Base-by-base conservation (phyloP, 2,797 vertebrate species). In the Synanceia verrucosa region DNA sequence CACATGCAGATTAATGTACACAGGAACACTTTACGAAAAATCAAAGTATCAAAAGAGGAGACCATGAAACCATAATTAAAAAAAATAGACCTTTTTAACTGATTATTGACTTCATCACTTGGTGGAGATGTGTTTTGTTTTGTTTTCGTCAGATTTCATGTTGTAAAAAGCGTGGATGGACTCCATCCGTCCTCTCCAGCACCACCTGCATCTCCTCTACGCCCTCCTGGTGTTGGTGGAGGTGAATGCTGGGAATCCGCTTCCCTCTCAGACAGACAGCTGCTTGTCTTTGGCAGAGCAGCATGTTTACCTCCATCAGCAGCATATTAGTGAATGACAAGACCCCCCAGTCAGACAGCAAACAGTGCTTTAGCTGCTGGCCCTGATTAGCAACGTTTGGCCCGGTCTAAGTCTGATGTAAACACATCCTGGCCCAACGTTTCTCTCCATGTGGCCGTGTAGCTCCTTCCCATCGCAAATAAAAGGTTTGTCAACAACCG, bases 291-390 rank as follows among this genome's bases (percentile, higher is more conserved):
- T 14, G 47, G 37, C 52, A 33, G 51, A 57, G 26, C 46, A 6
- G 13, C 58, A 16, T 48, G 85, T 90, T 87, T 87, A 74, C 83
- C 76, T 76, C 65, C 79, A 79, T 80, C 82, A 75, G 68, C 47
- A 50, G 69, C 81, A 69, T 81, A 86, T 86, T 84, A 88, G 84
- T 52, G 72, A 85, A 82, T 79, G 82, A 91, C 91, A 80, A 61
- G 89, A 76, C 86, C 89, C 86, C 88, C 91, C 71, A 53, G 48
- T 55, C 73, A 77, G 87, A 76, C 70, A 23, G 89, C 83, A 90
- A 92, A 92, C 86, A 82, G 53, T 3, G 68, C 82, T 43, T 86
- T 76, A 88, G 84, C 52, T 71, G 10, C 43, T 50, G 84, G 72
- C 71, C 78, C 80, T 72, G 86, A 81, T 79, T 83, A 82, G 34